Base-by-base conservation (phyloP, 2,888 invertebrate species). In the Epirrhoe alternata region DNA sequence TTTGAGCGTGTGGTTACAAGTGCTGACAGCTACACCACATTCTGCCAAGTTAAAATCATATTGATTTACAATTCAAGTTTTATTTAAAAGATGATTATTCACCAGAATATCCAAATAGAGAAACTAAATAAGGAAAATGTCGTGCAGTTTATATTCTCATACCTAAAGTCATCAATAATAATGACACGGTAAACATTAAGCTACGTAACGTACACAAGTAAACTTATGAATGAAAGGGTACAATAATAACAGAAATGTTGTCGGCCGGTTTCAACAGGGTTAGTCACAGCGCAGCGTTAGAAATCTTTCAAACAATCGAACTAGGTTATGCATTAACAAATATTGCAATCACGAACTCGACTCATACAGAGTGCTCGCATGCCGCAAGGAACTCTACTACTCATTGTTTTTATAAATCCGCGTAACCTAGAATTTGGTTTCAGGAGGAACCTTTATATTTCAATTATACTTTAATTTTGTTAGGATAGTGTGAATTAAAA, bases 261-360 rank as follows among this genome's bases (percentile, higher is more conserved):
- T 57, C 69, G 55, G 66, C 69, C 64, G 67, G 71, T 77, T 72
- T 71, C 71, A 69, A 72, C 74, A 72, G 74, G 71, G 67, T 71
- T 70, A 72, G 64, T 63, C 61, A 42, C 38, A 61, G 71, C 61
- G 69, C 38, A 61, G 71, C 61, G 69, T 71, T 71, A 70, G 69
- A 76, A 74, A 74, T 73, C 69, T 68, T 67, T 66, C 67, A 68
- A 76, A 74, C 77, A 67, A 77, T 73, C 70, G 70, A 83, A 79
- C 78, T 82, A 77, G 80, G 79, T 81, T 82, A 82, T 77, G 69
- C 66, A 69, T 68, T 70, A 69, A 73, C 71, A 70, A 69, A 72
- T 74, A 72, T 77, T 74, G 79, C 77, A 81, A 79, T 78, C 77
- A 71, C 74, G 71, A 77, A 76, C 72, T 71, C 73, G 74, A 80